Base-by-base conservation (phyloP, 2,797 vertebrate species). In the Diceros bicornis region DNA sequence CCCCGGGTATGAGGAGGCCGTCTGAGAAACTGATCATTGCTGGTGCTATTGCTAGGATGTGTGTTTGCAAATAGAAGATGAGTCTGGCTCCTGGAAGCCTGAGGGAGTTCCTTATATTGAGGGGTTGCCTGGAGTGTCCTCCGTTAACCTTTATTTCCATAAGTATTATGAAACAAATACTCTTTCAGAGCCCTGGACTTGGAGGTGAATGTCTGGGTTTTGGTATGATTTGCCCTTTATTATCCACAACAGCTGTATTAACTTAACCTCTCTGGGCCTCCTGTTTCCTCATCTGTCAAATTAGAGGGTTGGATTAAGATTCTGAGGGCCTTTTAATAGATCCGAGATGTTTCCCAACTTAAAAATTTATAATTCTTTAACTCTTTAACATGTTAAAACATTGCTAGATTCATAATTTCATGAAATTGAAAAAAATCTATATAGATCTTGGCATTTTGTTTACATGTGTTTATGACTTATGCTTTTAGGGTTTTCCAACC, bases 401-500 rank as follows among this genome's bases (percentile, higher is more conserved):
- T 96, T 57, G 21, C 37, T 82, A 69, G 17, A 64, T 91, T 78
- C 25, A 17, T 59, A 41, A 83, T 94, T 95, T 89, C 13, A 62
- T 82, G 89, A 94, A 52, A 83, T n/a, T 59, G n/a, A 6, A 72
- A 91, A 68, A 64, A 69, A 62, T 29, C 41, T 44, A 2, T n/a
- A 37, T 84, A 88, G 82, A 41, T 89, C 29, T 94, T 90, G 62
- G 37, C 50, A 44, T 69, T 91, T 91, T 64, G n/a, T 78, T 75
- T 61, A 20, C 50, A 79, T 72, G 34, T 25, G 75, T 75, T 89
- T 83, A 93, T 66, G 6, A 72, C 29, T 71, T 93, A 57, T 68
- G 50, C 12, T n/a, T 92, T 89, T 84, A 92, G 74, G 57, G 57
- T 64, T 92, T 97, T 96, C 55, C 55, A 89, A 83, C 23, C 32